phyloP scores from a whole-genome alignment of 2,113 vertebrate species.

The Bettongia penicillata region DNA sequence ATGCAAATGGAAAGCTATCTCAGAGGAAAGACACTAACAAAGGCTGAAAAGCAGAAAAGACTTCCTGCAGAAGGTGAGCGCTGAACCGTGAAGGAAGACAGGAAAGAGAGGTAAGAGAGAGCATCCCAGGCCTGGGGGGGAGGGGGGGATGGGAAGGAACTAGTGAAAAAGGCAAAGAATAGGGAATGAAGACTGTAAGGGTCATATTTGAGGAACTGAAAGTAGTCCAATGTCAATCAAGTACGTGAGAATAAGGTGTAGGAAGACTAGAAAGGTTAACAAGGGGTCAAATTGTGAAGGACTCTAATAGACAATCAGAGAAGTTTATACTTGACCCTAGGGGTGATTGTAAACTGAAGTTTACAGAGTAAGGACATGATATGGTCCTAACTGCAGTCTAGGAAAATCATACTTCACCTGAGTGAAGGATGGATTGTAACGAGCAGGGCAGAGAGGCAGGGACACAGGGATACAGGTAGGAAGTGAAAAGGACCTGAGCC shows the following conservation, averaged over 20 bases:
- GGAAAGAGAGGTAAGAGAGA: neutral
- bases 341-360: neutral
- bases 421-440: neutral
- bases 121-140: neutral
- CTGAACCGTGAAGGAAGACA: neutral
- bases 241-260: neutral
- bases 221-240: neutral
- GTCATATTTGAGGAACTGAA: too few species aligned
- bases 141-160: too few species aligned
- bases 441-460: neutral
- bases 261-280: neutral
- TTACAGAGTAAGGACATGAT: neutral
- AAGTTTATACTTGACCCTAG: neutral
- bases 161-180: neutral
- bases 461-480: neutral
- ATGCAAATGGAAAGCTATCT: neutral
- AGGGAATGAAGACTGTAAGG: neutral
- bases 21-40: neutral
- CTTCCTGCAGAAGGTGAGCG: neutral
- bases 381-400: neutral
- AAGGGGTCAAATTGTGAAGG: neutral
- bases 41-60: neutral
- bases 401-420: neutral
- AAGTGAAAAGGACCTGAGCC: neutral
- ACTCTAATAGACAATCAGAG: neutral